Base-by-base conservation (phyloP, 2,797 vertebrate species). In the Dermochelys coriacea region DNA sequence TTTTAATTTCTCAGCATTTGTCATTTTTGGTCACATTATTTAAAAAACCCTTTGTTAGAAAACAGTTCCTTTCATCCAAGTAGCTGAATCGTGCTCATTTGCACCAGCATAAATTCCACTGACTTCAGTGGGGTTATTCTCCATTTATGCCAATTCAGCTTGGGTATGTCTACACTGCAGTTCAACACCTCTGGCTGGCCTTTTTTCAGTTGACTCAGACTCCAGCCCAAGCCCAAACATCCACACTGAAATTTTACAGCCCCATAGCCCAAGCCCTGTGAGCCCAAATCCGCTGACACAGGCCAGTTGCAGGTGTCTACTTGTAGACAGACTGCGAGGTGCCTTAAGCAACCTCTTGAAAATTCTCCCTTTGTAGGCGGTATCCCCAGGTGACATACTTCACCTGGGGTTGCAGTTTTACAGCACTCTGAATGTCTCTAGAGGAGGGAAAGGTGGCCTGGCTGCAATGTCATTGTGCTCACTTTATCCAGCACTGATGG, bases 61-160 rank as follows among this genome's bases (percentile, higher is more conserved):
- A 93, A 88, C 59, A 4, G 77, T 93, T 95, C 59, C 16, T 86
- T 92, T 88, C 91, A 94, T 89, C 0, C 45, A 95, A 94, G 74
- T 78, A 96, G 74, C 74, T 90, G 89, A 94, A 96, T 96, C 95
- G 91, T 96, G 90, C 95, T 96, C 90, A 95, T 90, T 86, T 31
- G 27, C 27, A 45, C 45, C 92, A 91, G 59, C 80, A 45, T 83
- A 81, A 31, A 89, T 82, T 96, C 89, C 93, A 50, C 74, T 71
- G 93, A 84, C 93, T 96, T 92, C 85, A 49, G n/a, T n/a, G 1
- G 0, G 94, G 78, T 78, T 84, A 86, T 92, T 47, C 80, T 93
- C 0, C 41, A 0, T 84, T 64, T 86, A 77, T 90, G 90, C 59
- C 74, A 84, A 82, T 79, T 34, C 0, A 0, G 51, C 85, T 49